Base-by-base conservation (phyloP, 2,888 invertebrate species). In the Pseudeuparius sepicola region DNA sequence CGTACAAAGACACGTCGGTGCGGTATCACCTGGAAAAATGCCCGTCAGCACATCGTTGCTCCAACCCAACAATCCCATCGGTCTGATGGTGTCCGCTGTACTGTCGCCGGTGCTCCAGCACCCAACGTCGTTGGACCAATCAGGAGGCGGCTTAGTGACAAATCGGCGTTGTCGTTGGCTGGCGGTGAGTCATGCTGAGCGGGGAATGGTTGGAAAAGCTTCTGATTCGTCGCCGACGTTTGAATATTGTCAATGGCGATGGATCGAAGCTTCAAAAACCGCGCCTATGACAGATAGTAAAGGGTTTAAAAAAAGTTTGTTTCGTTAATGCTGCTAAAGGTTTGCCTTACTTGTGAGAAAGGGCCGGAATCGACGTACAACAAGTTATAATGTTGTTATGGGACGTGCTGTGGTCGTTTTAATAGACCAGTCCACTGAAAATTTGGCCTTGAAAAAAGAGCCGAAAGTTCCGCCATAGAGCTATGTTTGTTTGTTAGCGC, bases 311-410 rank as follows among this genome's bases (percentile, higher is more conserved):
- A n/a, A n/a, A n/a, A n/a, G n/a, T n/a, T n/a, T 20, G 20, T 20
- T 20, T 7, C n/a, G 6, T 20, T 20, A 20, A 20, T 20, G 20
- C 20, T 37, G 17, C n/a, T 37, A 60, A 73, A 89, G 89, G 88
- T 69, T 78, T 89, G 63, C 89, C 89, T 50, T 89, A 89, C 66
- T 88, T 89, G 88, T 76, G 89, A 71, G 89, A 89, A 75, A 78
- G 89, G 68, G 88, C 89, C 58, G 89, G 89, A 68, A 73, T 89
- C 67, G 89, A 89, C 70, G 89, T 89, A 49, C 88, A 89, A 71
- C 88, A 89, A 87, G 89, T 89, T 88, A 80, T 43, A 41, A 31
- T 32, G n/a, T n/a, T n/a, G n/a, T n/a, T n/a, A n/a, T n/a, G n/a
- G n/a, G n/a, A n/a, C n/a, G n/a, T n/a, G n/a, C n/a, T n/a, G n/a